Conservation (phyloP, 2,797 vertebrate genomes). For the Centropyge bicolor region DNA sequence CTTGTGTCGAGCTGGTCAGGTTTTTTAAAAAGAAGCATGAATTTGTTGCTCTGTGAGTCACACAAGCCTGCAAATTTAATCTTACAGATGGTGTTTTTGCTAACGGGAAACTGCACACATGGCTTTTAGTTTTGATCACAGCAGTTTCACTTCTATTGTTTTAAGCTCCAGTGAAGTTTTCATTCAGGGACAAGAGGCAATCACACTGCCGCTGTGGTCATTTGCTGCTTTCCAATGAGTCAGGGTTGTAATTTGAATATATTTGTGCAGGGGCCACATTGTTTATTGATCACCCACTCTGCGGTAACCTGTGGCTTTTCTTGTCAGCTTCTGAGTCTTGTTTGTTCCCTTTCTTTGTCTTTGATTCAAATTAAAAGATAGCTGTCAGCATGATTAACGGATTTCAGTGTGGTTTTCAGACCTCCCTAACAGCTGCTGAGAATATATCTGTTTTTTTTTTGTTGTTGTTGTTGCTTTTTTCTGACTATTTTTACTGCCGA, state of each 20-base stretch:
- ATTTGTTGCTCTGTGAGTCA: slow-evolving; percentile 50
- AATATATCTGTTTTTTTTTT: slow-evolving; percentile 5
- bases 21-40: slow-evolving; percentile 41
- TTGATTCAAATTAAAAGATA: slow-evolving; percentile 58
- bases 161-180: slow-evolving; percentile 38
- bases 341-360: slow-evolving; percentile 56
- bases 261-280: slow-evolving; percentile 29
- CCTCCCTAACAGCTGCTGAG: slow-evolving; percentile 41
- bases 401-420: slow-evolving; percentile 68
- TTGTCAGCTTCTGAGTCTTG: slow-evolving; percentile 49
- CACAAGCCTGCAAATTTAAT: slow-evolving; percentile 48
- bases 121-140: slow-evolving; percentile 54
- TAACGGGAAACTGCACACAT: slow-evolving; percentile 60
- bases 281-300: slow-evolving; percentile 46
- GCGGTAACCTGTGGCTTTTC: slow-evolving; percentile 59
- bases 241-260: slow-evolving; percentile 61
- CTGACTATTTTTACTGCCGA: slow-evolving; percentile 38
- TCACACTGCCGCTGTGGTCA: slow-evolving; percentile 51
- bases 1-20: slow-evolving; percentile 36
- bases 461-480: slow-evolving; percentile 34
- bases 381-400: slow-evolving; percentile 67
- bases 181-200: slow-evolving; percentile 48
- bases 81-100: slow-evolving; percentile 63
- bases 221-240: slow-evolving; percentile 68
- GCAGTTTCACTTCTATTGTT: slow-evolving; percentile 39